phyloP scores from a whole-genome alignment of 2,113 vertebrate genomes.

The Chrysochloris asiatica region DNA sequence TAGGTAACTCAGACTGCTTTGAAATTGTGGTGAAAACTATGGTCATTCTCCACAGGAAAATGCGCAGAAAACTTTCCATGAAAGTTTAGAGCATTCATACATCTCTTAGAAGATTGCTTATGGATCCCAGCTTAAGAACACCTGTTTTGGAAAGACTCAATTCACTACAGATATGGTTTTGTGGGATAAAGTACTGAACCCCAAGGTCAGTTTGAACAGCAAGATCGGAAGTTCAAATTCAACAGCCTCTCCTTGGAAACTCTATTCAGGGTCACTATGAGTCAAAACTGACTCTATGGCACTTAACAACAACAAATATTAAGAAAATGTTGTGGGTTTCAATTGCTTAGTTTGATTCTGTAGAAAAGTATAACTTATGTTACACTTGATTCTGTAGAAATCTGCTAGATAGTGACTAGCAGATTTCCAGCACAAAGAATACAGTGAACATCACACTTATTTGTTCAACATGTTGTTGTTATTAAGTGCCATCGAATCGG shows the following conservation, averaged over 20 bases:
- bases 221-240: too few species aligned
- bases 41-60: not conserved
- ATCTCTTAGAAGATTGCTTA: not conserved
- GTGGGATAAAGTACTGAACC: not conserved
- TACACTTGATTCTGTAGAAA: too few species aligned
- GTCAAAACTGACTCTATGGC: too few species aligned
- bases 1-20: not conserved
- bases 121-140: not conserved
- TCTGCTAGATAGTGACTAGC: not conserved
- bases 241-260: too few species aligned
- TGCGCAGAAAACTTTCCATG: not conserved
- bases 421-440: not conserved
- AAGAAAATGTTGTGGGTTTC: too few species aligned
- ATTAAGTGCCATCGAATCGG: too few species aligned
- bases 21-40: not conserved
- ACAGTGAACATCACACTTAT: not conserved
- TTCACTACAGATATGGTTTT: not conserved
- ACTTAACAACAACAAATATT: too few species aligned
- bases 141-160: not conserved
- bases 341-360: constrained; percentile 19
- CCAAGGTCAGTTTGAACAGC: too few species aligned
- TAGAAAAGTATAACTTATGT: not conserved
- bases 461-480: not conserved
- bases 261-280: too few species aligned
- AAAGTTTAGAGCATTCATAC: not conserved